Conservation (phyloP, 2,888 invertebrate species). For the Piscicola geometra region DNA sequence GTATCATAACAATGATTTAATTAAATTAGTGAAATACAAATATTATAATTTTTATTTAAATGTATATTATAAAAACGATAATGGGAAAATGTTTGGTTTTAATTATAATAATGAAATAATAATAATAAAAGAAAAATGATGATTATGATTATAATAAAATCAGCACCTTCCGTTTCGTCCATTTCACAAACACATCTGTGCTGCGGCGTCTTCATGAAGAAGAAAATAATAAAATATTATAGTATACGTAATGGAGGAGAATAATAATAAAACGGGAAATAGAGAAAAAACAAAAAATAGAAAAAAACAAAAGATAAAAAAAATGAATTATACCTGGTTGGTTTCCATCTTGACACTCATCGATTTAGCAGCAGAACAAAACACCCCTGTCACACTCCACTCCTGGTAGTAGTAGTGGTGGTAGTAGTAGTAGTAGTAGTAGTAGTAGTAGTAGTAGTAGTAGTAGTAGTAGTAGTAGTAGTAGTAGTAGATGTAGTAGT, state of each 20-base stretch:
- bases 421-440: too few species aligned
- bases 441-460: too few species aligned
- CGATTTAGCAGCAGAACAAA: not conserved
- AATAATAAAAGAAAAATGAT: not conserved
- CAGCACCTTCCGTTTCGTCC: not conserved
- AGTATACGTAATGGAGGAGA: too few species aligned
- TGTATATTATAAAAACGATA: too few species aligned
- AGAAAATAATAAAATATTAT: too few species aligned
- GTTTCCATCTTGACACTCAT: not conserved
- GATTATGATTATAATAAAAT: not conserved
- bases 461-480: too few species aligned
- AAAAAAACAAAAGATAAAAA: not conserved
- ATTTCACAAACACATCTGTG: not conserved
- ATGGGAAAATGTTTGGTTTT: not conserved
- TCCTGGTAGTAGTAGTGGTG: not conserved
- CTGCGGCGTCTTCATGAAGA: not conserved
- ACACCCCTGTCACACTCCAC: conserved; percentile 7
- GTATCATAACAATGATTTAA: too few species aligned
- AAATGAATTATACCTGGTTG: not conserved
- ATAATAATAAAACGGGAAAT: too few species aligned
- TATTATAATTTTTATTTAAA: too few species aligned
- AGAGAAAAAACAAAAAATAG: too few species aligned
- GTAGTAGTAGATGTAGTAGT: too few species aligned
- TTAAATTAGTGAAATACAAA: too few species aligned
- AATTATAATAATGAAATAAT: not conserved